phyloP scores from a whole-genome alignment of 2,888 invertebrate species.

The Lamellibrachia columna region DNA sequence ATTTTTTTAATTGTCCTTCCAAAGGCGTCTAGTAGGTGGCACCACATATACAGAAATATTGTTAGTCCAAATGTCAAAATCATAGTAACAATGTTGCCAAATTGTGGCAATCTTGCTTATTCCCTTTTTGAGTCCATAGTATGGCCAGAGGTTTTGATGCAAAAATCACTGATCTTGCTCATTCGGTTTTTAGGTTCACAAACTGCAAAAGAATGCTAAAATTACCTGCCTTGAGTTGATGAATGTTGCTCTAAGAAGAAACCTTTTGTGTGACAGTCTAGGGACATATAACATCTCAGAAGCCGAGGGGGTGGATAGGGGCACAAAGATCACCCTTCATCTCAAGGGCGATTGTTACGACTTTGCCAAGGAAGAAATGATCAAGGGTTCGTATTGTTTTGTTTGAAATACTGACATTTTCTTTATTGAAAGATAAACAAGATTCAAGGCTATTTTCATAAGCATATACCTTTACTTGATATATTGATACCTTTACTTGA shows the following conservation, averaged over 20 bases:
- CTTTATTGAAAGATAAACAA: no score
- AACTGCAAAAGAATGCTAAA: neutral
- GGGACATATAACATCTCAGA: constrained; percentile 89
- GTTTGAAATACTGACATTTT: neutral
- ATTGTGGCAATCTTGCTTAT: no score
- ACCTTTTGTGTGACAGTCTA: constrained; percentile 69
- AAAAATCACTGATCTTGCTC: neutral
- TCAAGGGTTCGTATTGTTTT: constrained; percentile 73
- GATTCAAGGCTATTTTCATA: no score
- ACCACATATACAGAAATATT: neutral
- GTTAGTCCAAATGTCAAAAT: no score
- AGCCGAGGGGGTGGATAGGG: constrained; percentile 83
- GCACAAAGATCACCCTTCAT: constrained; percentile 92
- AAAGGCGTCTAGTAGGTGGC: neutral
- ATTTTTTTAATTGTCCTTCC: neutral
- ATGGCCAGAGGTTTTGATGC: no score
- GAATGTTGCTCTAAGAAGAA: neutral
- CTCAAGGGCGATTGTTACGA: constrained; percentile 88
- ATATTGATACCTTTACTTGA: no score
- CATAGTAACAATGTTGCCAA: no score
- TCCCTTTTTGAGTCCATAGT: no score
- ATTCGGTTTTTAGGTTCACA: neutral
- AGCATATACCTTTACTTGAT: no score
- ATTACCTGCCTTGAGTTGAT: constrained; percentile 6
- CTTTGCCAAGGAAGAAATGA: constrained; percentile 85